Evolutionary conservation across 1,140 invertebrate genomes (phyloP), one percentile per base, ranked within the genome.

Genomic region (Drosophila paulistorum): DNA sequence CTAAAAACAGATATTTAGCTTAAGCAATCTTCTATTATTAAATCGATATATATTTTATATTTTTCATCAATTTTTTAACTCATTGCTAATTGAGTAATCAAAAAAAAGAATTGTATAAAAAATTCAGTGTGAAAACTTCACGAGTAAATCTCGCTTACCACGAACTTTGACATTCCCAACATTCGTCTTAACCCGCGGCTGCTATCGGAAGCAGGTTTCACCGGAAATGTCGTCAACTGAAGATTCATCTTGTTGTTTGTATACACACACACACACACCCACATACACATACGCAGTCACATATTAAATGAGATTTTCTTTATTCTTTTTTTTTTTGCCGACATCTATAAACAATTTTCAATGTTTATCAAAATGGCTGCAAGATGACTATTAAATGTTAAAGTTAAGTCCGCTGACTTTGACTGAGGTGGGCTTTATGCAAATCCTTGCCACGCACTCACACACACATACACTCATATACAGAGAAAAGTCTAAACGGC

Each of bases 381-480:
- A 45, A 63, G 69, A 74, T 74, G 76, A 55, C 77, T 74, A 57
- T 62, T 39, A 63, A 81, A 78, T 85, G 82, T 71, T 77, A 79
- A 80, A 89, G 83, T 66, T 76, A 82, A 87, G 69, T 70, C 79
- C 17, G 62, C 23, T 51, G 45, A 11, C 45, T 39, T 39, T 17
- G 71, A 65, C 84, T 60, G 73, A 78, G 76, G 79, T 83, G 79
- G 68, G 80, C 71, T 84, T 81, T 87, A 89, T 83, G 80, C 77
- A 87, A 87, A 87, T 89, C 84, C 84, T 68, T 51, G 64, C 39
- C 68, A 74, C 65, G 41, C 74, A 75, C 77, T 78, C 65, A 67
- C 68, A 65, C 69, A 68, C 74, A 62, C 45, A 45, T 41, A 74
- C 10, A 57, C 17, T 51, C 11, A 57, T 35, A 60, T 20, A 51